These are phyloP conservation scores for Bombus ignitus DNA, from an alignment of 1,140 invertebrate species.

Conservation along the genomic window DNA sequence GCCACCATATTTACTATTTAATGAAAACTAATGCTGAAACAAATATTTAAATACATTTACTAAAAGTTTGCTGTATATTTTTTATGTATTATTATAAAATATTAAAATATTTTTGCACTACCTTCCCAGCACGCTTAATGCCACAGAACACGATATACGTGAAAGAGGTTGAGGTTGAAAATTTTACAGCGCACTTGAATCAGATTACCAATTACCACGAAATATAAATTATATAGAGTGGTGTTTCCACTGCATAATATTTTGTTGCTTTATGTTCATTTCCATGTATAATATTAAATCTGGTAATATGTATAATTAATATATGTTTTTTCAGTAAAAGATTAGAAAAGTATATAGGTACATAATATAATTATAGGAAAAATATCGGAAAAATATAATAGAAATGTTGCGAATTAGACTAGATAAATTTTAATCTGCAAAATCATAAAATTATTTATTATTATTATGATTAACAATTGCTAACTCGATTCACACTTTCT, in stretches of 20 bases:
- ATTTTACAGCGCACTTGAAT: not conserved
- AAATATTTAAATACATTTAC: constrained; percentile 21
- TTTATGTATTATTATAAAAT: not conserved
- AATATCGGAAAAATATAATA: not conserved
- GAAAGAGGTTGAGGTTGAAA: not conserved
- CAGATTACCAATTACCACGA: not conserved
- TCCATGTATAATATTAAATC: too few species aligned
- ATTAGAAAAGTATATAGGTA: not conserved
- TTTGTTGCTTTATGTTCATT: not conserved
- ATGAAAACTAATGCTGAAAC: constrained; percentile 25
- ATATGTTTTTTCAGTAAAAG: not conserved
- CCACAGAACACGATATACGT: not conserved
- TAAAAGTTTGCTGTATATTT: too few species aligned
- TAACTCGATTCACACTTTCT: not conserved
- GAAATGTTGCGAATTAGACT: not conserved
- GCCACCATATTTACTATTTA: constrained; percentile 86
- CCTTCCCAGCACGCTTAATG: not conserved
- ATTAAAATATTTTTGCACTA: not conserved
- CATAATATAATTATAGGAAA: not conserved
- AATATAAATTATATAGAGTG: constrained; percentile 11
- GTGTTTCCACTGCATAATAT: not conserved
- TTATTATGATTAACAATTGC: not conserved
- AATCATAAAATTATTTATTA: not conserved
- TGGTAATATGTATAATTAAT: not conserved
- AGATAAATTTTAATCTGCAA: not conserved